Base-by-base conservation (phyloP, 1,140 invertebrate species). In the Hetaerina americana region DNA sequence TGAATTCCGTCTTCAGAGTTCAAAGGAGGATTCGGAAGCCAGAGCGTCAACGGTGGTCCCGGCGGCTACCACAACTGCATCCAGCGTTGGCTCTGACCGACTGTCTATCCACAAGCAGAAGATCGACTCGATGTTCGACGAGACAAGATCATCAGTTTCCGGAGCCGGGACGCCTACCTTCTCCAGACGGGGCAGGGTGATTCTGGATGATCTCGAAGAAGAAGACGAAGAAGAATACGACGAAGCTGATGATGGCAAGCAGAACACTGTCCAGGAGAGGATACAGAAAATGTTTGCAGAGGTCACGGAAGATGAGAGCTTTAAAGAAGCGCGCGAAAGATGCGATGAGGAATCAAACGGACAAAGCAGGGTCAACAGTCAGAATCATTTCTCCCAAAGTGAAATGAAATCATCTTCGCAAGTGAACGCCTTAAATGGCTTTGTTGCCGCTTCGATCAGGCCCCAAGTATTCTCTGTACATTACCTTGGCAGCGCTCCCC, bases 261-360 rank as follows among this genome's bases (percentile, higher is more conserved):
- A 89, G 76, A 92, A 92, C 76, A 89, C 87, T 22, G 91, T 93
- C 5, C 92, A 94, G 78, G 90, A 90, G 10, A 86, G 89, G 72
- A 94, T 94, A 77, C 91, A 93, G 78, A 88, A 89, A 75, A 91
- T 94, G 86, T 93, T 94, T 77, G 88, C 88, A 25, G 92, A 93
- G 72, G 89, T 92, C 76, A 88, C 90, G 12, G 87, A 88, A 76
- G 89, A 87, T 78, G 81, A 79, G 72, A 57, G 40, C 40, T 18
- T 12, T 12, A n/a, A 12, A 12, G 40, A n/a, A 57, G 40, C 15
- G 10, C 3, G 15, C 2, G 40, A 57, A n/a, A 57, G 10, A 57
- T 18, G 10, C 40, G 10, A 57, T 8, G 31, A 68, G 6, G 18
- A 26, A 31, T 69, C 69, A 69, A 10, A 18, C 73, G 70, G 69